These are phyloP conservation scores for Eupithecia dodoneata DNA, from an alignment of 2,888 invertebrate genomes.

Conservation along the genomic window DNA sequence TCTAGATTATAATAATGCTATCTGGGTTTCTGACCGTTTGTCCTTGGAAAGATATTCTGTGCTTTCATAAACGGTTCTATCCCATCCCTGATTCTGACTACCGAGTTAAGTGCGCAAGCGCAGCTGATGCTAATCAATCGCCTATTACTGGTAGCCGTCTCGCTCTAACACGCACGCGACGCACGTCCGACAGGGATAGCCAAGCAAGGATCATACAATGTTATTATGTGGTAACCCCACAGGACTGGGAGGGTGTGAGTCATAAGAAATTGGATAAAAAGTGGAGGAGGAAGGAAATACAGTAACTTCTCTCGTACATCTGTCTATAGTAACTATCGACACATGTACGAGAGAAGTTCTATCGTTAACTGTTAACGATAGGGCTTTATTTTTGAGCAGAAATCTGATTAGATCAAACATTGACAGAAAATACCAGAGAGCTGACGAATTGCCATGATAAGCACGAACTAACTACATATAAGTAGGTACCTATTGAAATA, in stretches of 20 bases:
- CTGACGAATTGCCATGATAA: not conserved
- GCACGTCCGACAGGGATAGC: constrained; percentile 34
- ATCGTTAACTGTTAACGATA: no score
- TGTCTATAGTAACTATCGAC: no score
- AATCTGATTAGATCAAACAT: not conserved
- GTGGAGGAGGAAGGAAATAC: not conserved
- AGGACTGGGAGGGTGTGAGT: constrained; percentile 42
- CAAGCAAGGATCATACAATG: constrained; percentile 44
- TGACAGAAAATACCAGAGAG: not conserved
- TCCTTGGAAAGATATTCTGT: not conserved
- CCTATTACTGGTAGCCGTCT: constrained; percentile 35
- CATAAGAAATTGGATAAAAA: constrained; percentile 14
- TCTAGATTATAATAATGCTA: not conserved
- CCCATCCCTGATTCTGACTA: constrained; percentile 30
- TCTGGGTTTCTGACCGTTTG: not conserved
- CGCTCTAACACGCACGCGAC: constrained; percentile 21
- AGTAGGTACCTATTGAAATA: not conserved
- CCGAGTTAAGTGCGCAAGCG: constrained; percentile 42
- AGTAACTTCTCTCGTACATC: no score
- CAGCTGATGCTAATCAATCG: constrained; percentile 50
- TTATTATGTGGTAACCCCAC: constrained; percentile 49
- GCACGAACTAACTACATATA: not conserved
- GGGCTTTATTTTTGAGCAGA: not conserved
- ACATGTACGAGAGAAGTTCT: no score
- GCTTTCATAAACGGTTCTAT: not conserved